These are phyloP conservation scores for Chouioia cunea DNA, from an alignment of 2,888 invertebrate genomes.

Conservation along the genomic window DNA sequence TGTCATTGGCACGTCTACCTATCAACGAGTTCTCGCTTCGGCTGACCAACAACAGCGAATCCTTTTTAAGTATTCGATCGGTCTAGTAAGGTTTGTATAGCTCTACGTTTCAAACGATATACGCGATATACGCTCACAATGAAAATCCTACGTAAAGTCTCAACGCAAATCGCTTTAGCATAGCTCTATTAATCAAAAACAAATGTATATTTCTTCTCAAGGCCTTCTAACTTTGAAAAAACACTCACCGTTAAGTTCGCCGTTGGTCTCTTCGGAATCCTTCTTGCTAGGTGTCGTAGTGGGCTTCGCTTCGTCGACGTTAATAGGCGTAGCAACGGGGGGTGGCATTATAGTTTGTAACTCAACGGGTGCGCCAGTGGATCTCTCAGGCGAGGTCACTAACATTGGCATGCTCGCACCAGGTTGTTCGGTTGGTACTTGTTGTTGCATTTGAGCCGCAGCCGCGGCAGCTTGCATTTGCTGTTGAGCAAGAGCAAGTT, in stretches of 20 bases:
- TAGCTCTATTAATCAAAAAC: no score
- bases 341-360: constrained; percentile 46
- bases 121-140: no score
- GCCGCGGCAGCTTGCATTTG: constrained; percentile 48
- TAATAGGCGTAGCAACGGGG: constrained; percentile 52
- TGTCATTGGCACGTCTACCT: no score
- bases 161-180: no score
- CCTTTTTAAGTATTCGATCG: no score
- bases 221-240: no score
- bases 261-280: constrained; percentile 37
- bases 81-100: no score
- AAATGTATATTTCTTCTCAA: no score
- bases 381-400: constrained; percentile 55
- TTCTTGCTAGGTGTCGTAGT: constrained; percentile 56
- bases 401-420: constrained; percentile 51
- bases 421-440: constrained; percentile 43
- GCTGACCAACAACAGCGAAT: no score
- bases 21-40: no score
- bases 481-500: constrained; percentile 48
- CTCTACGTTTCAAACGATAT: no score
- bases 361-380: constrained; percentile 35
- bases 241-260: neutral
- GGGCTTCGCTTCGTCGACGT: constrained; percentile 51
- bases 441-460: constrained; percentile 23
- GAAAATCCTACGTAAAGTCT: no score